Evolutionary conservation across 2,113 vertebrate species (phyloP), one percentile per base, ranked within the genome.

Genomic region (Mola mola): DNA sequence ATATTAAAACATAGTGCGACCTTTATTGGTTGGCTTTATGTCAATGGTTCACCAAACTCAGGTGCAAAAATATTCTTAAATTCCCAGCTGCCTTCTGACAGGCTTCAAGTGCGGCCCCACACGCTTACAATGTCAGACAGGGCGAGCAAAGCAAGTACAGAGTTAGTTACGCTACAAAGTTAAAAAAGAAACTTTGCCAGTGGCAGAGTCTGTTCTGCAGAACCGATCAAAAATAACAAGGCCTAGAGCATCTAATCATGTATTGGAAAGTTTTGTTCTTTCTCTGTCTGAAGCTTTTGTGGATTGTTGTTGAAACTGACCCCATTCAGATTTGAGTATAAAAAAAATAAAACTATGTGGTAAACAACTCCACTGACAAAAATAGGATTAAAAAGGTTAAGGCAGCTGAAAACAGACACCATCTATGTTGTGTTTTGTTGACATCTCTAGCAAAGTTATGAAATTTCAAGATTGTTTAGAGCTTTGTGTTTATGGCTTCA

Each of bases 91-190:
- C 61, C 69, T n/a, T 22, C 24, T 42, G 72, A 60, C 56, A 63
- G 55, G 59, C 43, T 56, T 49, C 31, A 44, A 58, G 31, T 24
- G 65, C 19, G 53, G 44, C 56, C 34, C 49, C 52, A 42, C 49
- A 34, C 38, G 56, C 58, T 59, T 28, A 40, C 6, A 0, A 49
- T 46, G 29, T 73, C 65, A 75, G 19, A 33, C 48, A 7, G 10
- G 40, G 73, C 78, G 2, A 81, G 61, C 81, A 78, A 81, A 46
- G 83, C 78, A 86, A 79, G 82, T 61, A 20, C 61, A 40, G 15
- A 16, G 37, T 16, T 15, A 17, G 55, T 36, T 66, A 57, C 29
- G 59, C 34, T 66, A 38, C 56, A 53, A 0, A 65, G 55, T 73
- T 80, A 67, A 64, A 62, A 61, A 43, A 52, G 13, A 60, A 9